A percentile compares a stretch with the other conserved stretches of the same genome.
Conservation (phyloP, 2,888 invertebrate species). For the Leptopilina drosophilae region DNA sequence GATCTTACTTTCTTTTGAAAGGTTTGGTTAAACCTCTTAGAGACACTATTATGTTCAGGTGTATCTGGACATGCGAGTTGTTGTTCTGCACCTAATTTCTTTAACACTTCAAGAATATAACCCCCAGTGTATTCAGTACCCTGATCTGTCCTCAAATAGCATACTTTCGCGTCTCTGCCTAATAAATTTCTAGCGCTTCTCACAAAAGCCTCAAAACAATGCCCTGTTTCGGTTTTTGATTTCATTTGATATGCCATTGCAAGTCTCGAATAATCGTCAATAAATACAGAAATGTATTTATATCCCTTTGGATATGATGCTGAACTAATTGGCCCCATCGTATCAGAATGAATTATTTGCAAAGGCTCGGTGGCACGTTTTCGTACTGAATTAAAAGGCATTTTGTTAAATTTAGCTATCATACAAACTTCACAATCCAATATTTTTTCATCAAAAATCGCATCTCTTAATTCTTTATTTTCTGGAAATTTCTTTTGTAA, state of each 20-base stretch:
- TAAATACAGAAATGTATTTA: constrained; percentile 53
- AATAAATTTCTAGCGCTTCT: constrained; percentile 57
- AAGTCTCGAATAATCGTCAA: constrained; percentile 58
- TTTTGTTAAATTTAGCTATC: constrained; percentile 49
- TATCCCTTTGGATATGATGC: constrained; percentile 51
- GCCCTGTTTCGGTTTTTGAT: constrained; percentile 51
- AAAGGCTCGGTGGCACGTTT: constrained; percentile 52
- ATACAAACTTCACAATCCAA: not conserved
- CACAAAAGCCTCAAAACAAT: constrained; percentile 52
- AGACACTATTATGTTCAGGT: constrained; percentile 50
- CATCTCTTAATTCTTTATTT: constrained; percentile 39
- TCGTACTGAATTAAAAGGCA: constrained; percentile 53
- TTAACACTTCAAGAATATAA: constrained; percentile 27
- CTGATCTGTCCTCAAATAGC: constrained; percentile 58
- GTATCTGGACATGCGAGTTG: constrained; percentile 48
- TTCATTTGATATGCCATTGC: constrained; percentile 58
- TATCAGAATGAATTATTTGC: constrained; percentile 57
- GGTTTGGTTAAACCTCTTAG: too few relatives aligned
- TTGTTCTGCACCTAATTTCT: constrained; percentile 22
- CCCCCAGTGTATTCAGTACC: constrained; percentile 45
- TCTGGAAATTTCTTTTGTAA: not conserved
- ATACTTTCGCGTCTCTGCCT: constrained; percentile 58
- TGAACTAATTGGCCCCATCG: constrained; percentile 55
- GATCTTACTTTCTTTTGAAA: too few relatives aligned
- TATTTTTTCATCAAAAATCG: constrained; percentile 54